Evolutionary conservation across 2,888 invertebrate species (phyloP).

Genomic region (Pinctada fucata): DNA sequence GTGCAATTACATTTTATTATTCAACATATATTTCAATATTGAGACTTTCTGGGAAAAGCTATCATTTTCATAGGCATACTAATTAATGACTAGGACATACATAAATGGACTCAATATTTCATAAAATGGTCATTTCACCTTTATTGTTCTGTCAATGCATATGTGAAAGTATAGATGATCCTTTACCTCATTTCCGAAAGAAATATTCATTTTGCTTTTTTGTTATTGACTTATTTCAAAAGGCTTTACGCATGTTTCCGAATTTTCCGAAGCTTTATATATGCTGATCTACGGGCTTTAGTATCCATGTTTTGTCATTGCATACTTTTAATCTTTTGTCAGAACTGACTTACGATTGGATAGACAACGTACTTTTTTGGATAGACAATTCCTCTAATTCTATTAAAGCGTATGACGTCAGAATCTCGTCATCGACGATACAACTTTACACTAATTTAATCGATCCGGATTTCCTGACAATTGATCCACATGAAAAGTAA

Average conservation of each 20-base stretch:
- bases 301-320: too few species aligned
- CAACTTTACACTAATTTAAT: neutral
- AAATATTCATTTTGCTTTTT: neutral
- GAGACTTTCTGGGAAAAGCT: too few species aligned
- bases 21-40: too few species aligned
- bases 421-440: neutral
- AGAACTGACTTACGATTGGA: neutral
- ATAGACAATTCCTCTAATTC: neutral
- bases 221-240: neutral
- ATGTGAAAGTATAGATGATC: neutral
- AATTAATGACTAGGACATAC: too few species aligned
- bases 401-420: neutral
- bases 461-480: neutral
- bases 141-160: neutral
- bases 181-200: neutral
- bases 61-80: too few species aligned
- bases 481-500: neutral
- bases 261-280: too few species aligned
- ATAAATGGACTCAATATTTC: too few species aligned
- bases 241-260: too few species aligned
- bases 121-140: neutral
- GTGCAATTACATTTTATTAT: too few species aligned
- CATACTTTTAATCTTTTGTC: neutral
- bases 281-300: too few species aligned
- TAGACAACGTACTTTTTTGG: neutral